Percentiles rank a stretch among this genome's conserved stretches.
These are phyloP conservation scores for Lepus timidus DNA, from an alignment of 2,113 vertebrate genomes.

Conservation along the genomic window DNA sequence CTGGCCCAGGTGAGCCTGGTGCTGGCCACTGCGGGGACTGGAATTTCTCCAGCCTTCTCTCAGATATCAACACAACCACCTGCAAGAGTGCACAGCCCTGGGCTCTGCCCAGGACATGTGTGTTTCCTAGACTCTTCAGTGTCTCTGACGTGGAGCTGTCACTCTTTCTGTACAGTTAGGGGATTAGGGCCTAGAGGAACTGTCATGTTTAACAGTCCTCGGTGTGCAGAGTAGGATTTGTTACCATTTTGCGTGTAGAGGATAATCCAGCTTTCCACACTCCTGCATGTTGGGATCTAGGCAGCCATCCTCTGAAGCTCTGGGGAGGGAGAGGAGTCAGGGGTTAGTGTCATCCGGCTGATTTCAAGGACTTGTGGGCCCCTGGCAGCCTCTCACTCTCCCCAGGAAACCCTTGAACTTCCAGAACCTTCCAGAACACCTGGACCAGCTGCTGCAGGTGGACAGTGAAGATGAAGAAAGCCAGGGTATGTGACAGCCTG, in stretches of 20 bases:
- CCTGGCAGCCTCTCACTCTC: slow-evolving; percentile 68
- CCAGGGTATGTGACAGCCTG: slow-evolving; percentile 85
- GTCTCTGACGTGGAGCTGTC: neutral
- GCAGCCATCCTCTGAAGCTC: neutral
- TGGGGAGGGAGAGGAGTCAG: neutral
- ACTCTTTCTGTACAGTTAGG: neutral
- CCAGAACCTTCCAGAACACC: slow-evolving; percentile 94
- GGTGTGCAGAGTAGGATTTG: neutral
- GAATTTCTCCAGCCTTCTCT: neutral
- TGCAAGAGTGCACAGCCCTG: neutral
- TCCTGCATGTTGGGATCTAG: neutral
- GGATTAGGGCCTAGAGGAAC: neutral
- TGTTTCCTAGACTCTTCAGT: neutral
- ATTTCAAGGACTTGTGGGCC: slow-evolving; percentile 62
- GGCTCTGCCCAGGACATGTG: rapidly evolving
- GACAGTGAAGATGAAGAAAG: slow-evolving; percentile 89
- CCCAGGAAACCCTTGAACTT: slow-evolving; percentile 95
- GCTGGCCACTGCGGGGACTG: neutral
- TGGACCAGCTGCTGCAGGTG: slow-evolving; percentile 93
- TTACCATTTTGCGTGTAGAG: neutral
- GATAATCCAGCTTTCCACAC: neutral
- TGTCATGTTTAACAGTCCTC: neutral
- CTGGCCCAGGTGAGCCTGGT: neutral
- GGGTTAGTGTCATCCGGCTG: neutral
- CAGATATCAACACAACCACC: too few species aligned